A percentile compares a stretch with the other conserved stretches of the same genome.
These are phyloP conservation scores for Nemurella pictetii DNA, from an alignment of 2,888 invertebrate species.

Conservation along the genomic window DNA sequence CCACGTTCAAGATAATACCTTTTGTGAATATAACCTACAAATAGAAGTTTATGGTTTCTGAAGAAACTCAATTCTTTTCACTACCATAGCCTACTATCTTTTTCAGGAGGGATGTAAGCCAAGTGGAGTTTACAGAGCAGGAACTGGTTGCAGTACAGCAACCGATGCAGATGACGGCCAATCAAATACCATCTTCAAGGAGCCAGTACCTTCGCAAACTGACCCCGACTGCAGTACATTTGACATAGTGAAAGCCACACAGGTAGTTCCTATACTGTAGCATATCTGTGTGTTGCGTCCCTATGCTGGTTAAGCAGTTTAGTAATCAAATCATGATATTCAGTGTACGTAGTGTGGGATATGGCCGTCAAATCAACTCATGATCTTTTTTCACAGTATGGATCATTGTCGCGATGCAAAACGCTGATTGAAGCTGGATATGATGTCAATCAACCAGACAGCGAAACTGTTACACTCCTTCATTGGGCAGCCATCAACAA, in stretches of 20 bases:
- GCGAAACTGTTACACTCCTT: constrained; percentile 93
- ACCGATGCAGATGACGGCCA: constrained; percentile 21
- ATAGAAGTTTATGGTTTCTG: no score
- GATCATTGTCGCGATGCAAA: constrained; percentile 78
- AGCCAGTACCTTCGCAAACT: constrained; percentile 47
- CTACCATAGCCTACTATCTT: background rate
- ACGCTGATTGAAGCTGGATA: constrained; percentile 90
- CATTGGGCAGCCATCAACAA: constrained; percentile 99
- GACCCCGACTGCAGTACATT: constrained; percentile 74
- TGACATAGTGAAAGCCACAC: constrained; percentile 94
- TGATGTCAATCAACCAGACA: constrained; percentile 92
- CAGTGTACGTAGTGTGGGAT: background rate
- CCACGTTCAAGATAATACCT: no score
- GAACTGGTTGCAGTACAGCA: constrained; percentile 33
- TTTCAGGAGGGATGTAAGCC: constrained; percentile 43
- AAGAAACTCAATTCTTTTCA: no score
- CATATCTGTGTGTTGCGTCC: constrained; percentile 30
- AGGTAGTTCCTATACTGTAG: constrained; percentile 60
- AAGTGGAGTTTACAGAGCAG: constrained; percentile 37
- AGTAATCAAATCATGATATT: constrained; percentile 21
- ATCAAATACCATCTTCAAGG: constrained; percentile 46
- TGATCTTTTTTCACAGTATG: constrained; percentile 63
- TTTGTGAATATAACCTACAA: background rate
- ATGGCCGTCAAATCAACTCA: no score
- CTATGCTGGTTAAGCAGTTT: constrained; percentile 10